Conservation (phyloP, 2,888 invertebrate genomes). For the Pollenia angustigena region DNA sequence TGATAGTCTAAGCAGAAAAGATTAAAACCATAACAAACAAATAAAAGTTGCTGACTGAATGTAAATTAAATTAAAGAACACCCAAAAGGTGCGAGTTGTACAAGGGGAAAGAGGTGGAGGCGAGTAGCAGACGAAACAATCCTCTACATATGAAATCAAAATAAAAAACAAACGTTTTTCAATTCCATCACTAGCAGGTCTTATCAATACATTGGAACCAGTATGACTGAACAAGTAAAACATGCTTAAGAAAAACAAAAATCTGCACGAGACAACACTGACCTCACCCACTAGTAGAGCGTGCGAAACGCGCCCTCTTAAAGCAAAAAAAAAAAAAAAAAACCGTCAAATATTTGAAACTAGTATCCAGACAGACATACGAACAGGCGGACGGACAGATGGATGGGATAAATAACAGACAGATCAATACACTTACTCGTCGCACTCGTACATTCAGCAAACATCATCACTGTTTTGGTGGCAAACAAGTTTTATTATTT, state of each 20-base stretch:
- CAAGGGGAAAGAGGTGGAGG: not conserved
- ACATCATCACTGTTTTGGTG: constrained; percentile 56
- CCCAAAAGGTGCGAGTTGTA: not conserved
- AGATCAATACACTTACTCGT: constrained; percentile 41
- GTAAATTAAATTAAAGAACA: constrained; percentile 33
- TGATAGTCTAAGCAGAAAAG: constrained; percentile 1
- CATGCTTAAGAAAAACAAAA: constrained; percentile 9
- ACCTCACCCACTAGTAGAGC: constrained; percentile 82
- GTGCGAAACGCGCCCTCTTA: constrained; percentile 62
- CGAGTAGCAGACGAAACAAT: not conserved
- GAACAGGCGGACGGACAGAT: constrained; percentile 1
- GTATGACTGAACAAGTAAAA: not conserved
- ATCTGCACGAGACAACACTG: constrained; percentile 76
- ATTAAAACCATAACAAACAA: not conserved
- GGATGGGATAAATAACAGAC: constrained; percentile 6
- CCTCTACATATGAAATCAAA: constrained; percentile 36
- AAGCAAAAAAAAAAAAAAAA: not conserved
- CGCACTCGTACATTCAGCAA: not conserved
- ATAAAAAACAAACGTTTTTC: constrained; percentile 15
- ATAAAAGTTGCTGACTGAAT: not conserved
- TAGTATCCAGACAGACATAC: constrained; percentile 57
- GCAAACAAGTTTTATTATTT: constrained; percentile 71
- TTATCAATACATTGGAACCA: constrained; percentile 48
- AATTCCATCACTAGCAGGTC: constrained; percentile 40
- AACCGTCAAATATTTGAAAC: constrained; percentile 54